Percentiles rank a stretch among this genome's conserved stretches.
These are phyloP conservation scores for Tetragonula clypearis DNA, from an alignment of 1,140 invertebrate species.

Conservation along the genomic window DNA sequence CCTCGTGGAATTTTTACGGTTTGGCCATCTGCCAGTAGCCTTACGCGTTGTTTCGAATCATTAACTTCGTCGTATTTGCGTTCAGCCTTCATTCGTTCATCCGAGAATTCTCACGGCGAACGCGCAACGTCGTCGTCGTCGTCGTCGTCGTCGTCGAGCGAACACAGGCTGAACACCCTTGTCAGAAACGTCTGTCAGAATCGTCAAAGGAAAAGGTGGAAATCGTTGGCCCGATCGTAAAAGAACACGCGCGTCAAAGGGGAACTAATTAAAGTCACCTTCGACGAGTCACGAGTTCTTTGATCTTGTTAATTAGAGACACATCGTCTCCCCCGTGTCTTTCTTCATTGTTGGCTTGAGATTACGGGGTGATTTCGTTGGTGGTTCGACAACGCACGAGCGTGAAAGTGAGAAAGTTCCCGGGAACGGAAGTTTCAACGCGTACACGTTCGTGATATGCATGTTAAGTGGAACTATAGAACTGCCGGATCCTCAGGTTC, in stretches of 20 bases:
- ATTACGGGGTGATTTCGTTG: not conserved
- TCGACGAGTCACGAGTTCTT: not conserved
- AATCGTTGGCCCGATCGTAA: not conserved
- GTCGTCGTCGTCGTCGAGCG: not conserved
- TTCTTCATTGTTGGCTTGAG: not conserved
- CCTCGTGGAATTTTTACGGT: not conserved
- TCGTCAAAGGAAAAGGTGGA: not conserved
- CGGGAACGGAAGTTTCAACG: too few relatives aligned
- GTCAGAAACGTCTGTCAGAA: not conserved
- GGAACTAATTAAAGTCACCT: not conserved
- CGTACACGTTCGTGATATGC: not conserved
- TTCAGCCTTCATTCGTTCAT: not conserved
- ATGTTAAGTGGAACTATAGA: not conserved
- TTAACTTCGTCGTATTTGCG: constrained; percentile 13
- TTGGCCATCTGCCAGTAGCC: not conserved
- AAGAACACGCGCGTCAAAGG: not conserved
- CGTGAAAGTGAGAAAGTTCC: not conserved
- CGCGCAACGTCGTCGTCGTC: not conserved
- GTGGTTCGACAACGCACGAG: not conserved
- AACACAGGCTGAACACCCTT: not conserved
- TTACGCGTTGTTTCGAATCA: constrained; percentile 1
- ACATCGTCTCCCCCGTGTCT: not conserved
- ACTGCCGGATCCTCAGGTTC: not conserved
- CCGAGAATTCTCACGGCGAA: not conserved
- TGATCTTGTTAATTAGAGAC: constrained; percentile 3